Percentiles rank a stretch among this genome's conserved stretches.
Conservation (phyloP, 2,113 vertebrate species). For the Acanthisitta chloris region DNA sequence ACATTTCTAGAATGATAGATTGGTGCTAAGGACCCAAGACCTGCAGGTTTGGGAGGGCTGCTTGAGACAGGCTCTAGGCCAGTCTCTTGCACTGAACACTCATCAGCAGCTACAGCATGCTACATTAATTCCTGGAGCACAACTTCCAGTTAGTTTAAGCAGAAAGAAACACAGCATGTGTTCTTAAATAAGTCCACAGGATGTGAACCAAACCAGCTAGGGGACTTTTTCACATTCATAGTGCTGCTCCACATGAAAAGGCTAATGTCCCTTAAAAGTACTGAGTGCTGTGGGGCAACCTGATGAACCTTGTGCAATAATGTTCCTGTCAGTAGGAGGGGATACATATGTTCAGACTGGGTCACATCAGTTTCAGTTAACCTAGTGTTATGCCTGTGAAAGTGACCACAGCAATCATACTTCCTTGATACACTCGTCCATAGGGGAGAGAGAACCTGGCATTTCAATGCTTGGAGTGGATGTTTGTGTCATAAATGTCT, state of each 20-base stretch:
- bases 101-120: neutral
- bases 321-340: neutral
- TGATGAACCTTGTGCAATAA: neutral
- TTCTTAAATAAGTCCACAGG: neutral
- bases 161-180: neutral
- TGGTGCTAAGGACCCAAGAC: neutral
- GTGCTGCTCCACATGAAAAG: neutral
- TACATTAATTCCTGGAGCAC: neutral
- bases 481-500: neutral
- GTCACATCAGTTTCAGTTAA: neutral
- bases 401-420: neutral
- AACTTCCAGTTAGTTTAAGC: neutral
- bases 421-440: neutral
- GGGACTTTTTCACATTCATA: rapidly evolving
- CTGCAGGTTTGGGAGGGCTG: neutral
- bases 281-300: neutral
- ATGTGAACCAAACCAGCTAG: neutral
- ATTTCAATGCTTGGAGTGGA: neutral
- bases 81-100: neutral
- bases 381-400: neutral
- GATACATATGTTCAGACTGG: neutral
- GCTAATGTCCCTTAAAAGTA: neutral
- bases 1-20: neutral
- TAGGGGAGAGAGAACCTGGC: neutral
- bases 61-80: rapidly evolving